Conservation (phyloP, 2,797 vertebrate genomes). For the Telmatherina bonti region DNA sequence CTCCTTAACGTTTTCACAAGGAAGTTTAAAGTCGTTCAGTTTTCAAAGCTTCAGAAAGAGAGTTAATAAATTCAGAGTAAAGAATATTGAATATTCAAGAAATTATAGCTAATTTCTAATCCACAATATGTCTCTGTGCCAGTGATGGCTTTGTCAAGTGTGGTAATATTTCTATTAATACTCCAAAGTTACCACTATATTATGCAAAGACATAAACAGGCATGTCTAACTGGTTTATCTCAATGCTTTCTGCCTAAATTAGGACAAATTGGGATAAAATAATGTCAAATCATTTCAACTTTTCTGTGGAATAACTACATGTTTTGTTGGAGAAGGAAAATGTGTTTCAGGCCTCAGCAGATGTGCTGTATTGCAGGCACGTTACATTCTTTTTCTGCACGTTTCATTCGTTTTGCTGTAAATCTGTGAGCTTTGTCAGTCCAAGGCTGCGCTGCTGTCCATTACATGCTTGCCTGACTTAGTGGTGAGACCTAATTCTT, state of each 20-base stretch:
- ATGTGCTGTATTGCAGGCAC: constrained; percentile 26
- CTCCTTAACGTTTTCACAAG: background rate
- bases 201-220: background rate
- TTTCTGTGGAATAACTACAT: constrained; percentile 18
- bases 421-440: constrained; percentile 34
- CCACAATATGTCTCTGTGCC: background rate
- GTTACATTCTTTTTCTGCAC: too few relatives aligned
- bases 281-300: constrained; percentile 29
- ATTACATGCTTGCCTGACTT: constrained; percentile 67
- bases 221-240: background rate
- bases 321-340: constrained; percentile 20
- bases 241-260: background rate
- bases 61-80: background rate
- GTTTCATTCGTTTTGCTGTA: constrained; percentile 39
- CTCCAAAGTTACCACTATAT: too few relatives aligned
- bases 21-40: background rate
- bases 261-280: constrained; percentile 14
- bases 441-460: constrained; percentile 41
- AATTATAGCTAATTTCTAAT: background rate
- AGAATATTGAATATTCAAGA: background rate
- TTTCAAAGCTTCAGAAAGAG: background rate
- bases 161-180: too few relatives aligned
- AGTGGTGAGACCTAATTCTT: constrained; percentile 52
- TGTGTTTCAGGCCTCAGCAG: constrained; percentile 50
- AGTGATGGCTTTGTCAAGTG: too few relatives aligned